Evolutionary conservation across 2,797 vertebrate species (phyloP), one percentile per base, ranked within the genome.

Genomic region (Syngnathus rostellatus): DNA sequence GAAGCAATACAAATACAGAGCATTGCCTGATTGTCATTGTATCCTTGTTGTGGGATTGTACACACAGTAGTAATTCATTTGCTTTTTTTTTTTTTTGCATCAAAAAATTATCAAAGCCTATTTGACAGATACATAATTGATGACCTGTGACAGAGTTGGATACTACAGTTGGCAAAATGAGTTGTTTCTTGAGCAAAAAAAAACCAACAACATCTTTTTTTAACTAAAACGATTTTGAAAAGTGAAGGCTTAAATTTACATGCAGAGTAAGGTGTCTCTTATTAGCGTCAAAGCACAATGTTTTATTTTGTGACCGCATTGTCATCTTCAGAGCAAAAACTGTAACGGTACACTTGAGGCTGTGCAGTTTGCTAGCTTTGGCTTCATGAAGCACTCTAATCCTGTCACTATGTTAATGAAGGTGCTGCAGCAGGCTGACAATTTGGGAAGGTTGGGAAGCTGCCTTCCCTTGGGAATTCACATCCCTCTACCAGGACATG

Each of bases 301-400:
- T 87, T 86, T 81, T 81, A 79, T 76, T 79, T 79, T 85, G 87
- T 82, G 86, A 87, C 85, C 83, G 79, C 66, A 57, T 75, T 71
- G 81, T 83, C 81, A 75, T 79, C 74, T 79, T 84, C 83, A 73
- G 65, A 63, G 71, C 64, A 57, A 72, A 55, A 77, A 76, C 58
- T 73, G 68, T 14, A n/a, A 61, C 3, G 10, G 10, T 37, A 17
- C 14, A 23, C 10, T 21, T 41, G 5, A 61, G 59, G 39, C 39
- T 59, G 57, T 23, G 41, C n/a, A 45, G n/a, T 6, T 9, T 45
- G 60, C 60, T 43, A 25, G 41, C 69, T 79, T 81, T 68, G 16
- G 41, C 69, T 79, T 81, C 68, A 67, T 80, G 71, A 78, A 79
- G 75, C 72, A 71, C 67, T 70, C 53, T 80, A 70, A 72, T 78